Percentiles rank a stretch among this genome's conserved stretches.
phyloP scores from a whole-genome alignment of 2,113 vertebrate species.

The Pica pica region DNA sequence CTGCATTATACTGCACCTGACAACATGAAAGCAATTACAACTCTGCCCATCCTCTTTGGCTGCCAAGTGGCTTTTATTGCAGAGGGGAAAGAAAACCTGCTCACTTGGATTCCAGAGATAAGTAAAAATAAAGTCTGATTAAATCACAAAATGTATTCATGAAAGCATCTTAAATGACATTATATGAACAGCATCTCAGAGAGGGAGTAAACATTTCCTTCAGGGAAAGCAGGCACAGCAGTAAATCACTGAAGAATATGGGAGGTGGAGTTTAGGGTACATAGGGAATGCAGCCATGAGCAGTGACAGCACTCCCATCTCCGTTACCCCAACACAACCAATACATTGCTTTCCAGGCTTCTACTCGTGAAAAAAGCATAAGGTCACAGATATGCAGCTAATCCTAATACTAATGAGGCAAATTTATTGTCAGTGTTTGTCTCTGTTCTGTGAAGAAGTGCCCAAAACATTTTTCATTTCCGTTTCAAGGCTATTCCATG shows the following conservation, averaged over 20 bases:
- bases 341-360: not conserved
- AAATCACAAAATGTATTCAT: not conserved
- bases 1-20: not conserved
- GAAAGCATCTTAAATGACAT: not conserved
- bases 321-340: not conserved
- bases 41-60: not conserved
- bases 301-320: not conserved
- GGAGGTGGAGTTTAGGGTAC: not conserved
- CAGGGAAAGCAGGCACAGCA: not conserved
- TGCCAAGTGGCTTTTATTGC: not conserved
- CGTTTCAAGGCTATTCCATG: not conserved
- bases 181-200: not conserved
- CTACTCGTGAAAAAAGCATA: not conserved
- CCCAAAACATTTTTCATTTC: constrained; percentile 5
- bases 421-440: not conserved
- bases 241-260: not conserved
- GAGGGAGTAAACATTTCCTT: not conserved
- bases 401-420: not conserved
- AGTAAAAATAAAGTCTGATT: not conserved
- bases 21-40: not conserved
- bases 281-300: not conserved
- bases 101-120: not conserved
- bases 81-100: not conserved
- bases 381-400: not conserved
- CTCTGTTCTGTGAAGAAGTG: not conserved